phyloP scores from a whole-genome alignment of 1,140 invertebrate genomes.

The Dreissena polymorpha region DNA sequence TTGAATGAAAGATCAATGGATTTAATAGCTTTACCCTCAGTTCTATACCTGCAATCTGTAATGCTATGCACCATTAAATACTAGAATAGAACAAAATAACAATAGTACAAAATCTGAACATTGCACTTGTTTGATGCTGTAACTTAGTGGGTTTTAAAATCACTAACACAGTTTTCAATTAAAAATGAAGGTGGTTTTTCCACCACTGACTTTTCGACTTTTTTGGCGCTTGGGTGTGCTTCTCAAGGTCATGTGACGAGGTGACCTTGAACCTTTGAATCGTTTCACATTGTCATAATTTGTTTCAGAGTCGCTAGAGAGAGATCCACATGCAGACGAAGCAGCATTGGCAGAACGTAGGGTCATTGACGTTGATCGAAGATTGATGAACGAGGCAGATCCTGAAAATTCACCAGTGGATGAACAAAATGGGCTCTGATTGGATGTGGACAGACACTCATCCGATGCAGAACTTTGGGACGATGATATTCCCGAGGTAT shows the following conservation, averaged over 20 bases:
- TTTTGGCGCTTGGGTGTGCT: conserved; percentile 56
- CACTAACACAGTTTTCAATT: conserved; percentile 2
- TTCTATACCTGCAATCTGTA: too few species aligned
- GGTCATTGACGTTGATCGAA: conserved; percentile 53
- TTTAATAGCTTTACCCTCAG: too few species aligned
- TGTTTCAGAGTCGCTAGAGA: conserved; percentile 54
- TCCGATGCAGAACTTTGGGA: conserved; percentile 41
- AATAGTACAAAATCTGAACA: too few species aligned
- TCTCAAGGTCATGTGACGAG: conserved; percentile 63
- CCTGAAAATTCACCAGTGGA: conserved; percentile 25
- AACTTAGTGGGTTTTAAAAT: too few species aligned
- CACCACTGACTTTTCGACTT: conserved; percentile 49
- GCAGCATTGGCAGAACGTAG: conserved; percentile 40
- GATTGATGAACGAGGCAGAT: conserved; percentile 47
- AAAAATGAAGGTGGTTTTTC: conserved; percentile 39
- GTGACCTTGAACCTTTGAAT: conserved; percentile 46
- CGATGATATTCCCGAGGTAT: conserved; percentile 56
- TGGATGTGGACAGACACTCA: conserved; percentile 38
- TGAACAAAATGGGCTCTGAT: conserved; percentile 19
- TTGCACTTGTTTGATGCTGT: too few species aligned
- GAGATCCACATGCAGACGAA: conserved; percentile 41
- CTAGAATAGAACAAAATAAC: too few species aligned
- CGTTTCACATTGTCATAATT: conserved; percentile 44
- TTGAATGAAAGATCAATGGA: too few species aligned
- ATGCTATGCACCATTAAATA: too few species aligned